Evolutionary conservation across 2,797 vertebrate species (phyloP).

Genomic region (Sparus aurata): DNA sequence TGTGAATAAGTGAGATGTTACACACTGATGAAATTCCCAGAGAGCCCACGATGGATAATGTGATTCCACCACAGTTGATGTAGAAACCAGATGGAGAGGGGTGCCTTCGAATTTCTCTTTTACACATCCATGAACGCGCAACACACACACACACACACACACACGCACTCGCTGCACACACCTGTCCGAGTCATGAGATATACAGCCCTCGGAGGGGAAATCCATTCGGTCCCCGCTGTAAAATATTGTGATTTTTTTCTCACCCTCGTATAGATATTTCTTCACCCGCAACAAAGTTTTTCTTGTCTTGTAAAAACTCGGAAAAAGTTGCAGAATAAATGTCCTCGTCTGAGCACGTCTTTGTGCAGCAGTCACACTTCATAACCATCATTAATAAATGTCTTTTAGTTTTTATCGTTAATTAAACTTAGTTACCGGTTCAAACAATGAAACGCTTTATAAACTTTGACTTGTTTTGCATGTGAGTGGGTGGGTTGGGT

Average conservation of each 20-base stretch:
- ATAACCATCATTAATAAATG: too few relatives aligned
- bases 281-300: constrained; percentile 43
- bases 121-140: constrained; percentile 37
- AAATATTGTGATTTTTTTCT: constrained; percentile 76
- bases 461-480: too few relatives aligned
- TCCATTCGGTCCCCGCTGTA: constrained; percentile 73
- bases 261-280: constrained; percentile 68
- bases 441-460: too few relatives aligned
- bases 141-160: constrained; percentile 54
- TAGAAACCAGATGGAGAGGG: constrained; percentile 85
- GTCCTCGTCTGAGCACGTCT: not conserved
- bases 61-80: constrained; percentile 80
- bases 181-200: constrained; percentile 72
- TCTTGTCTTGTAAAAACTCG: constrained; percentile 46
- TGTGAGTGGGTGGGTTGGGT: not conserved
- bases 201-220: constrained; percentile 67
- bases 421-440: too few relatives aligned
- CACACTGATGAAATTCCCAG: constrained; percentile 86
- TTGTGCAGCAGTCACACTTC: too few relatives aligned
- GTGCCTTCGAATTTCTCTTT: constrained; percentile 56
- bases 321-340: constrained; percentile 46
- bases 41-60: constrained; percentile 81
- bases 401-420: too few relatives aligned
- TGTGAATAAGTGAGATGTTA: constrained; percentile 87
- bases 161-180: constrained; percentile 54